A percentile compares a stretch with the other conserved stretches of the same genome.
phyloP scores from a whole-genome alignment of 2,888 invertebrate species.

The Tethea ocularis region DNA sequence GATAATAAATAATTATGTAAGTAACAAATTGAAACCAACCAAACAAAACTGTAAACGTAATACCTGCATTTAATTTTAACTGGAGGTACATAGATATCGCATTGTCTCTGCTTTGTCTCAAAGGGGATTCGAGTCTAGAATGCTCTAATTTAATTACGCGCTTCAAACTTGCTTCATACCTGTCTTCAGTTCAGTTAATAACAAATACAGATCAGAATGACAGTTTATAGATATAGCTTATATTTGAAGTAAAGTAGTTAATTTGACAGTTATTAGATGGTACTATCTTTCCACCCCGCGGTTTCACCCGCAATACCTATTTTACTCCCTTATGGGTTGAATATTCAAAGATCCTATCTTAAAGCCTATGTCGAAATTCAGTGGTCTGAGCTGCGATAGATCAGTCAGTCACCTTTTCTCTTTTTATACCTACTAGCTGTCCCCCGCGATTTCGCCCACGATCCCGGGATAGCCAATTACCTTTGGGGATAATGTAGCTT shows the following conservation, averaged over 20 bases:
- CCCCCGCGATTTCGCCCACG: no score
- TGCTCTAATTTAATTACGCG: conserved; percentile 67
- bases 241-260: not conserved
- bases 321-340: no score
- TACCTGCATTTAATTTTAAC: conserved; percentile 27
- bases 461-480: no score
- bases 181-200: conserved; percentile 22
- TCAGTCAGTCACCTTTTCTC: no score
- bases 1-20: no score
- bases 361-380: no score
- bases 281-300: no score
- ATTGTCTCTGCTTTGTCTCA: conserved; percentile 28
- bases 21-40: not conserved
- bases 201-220: conserved; percentile 7
- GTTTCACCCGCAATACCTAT: no score
- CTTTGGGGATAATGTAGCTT: no score
- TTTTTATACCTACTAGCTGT: no score
- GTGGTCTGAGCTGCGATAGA: no score
- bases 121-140: conserved; percentile 42
- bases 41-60: conserved; percentile 8
- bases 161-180: conserved; percentile 48
- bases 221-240: not conserved
- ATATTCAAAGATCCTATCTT: no score
- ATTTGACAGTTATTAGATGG: not conserved
- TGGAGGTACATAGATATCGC: conserved; percentile 16